Evolutionary conservation across 2,113 vertebrate genomes (phyloP).

Genomic region (Pristiophorus japonicus): DNA sequence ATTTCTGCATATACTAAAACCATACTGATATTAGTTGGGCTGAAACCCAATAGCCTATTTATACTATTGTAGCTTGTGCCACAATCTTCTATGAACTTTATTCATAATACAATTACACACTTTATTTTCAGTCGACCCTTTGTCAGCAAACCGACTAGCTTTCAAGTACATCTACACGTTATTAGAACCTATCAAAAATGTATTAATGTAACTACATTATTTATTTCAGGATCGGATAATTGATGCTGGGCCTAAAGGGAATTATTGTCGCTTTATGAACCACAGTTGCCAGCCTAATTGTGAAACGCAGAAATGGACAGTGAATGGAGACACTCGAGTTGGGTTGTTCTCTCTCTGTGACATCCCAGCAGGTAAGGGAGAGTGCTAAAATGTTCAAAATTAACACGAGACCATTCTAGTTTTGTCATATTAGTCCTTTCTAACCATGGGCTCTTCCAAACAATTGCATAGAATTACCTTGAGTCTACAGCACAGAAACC

Average conservation of each 20-base stretch:
- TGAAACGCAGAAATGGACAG: constrained; percentile 97
- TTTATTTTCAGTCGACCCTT: not conserved
- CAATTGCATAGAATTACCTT: not conserved
- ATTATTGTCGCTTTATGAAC: constrained; percentile 97
- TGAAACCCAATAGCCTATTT: no score
- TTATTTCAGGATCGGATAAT: constrained; percentile 83
- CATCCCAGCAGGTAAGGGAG: constrained; percentile 73
- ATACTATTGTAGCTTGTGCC: no score
- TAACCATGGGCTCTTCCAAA: not conserved
- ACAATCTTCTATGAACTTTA: no score
- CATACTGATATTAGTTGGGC: no score
- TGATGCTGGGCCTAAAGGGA: constrained; percentile 93
- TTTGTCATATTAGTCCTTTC: not conserved
- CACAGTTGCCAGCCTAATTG: constrained; percentile 99
- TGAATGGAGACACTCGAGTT: constrained; percentile 90
- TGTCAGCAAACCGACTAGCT: not conserved
- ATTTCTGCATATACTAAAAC: no score
- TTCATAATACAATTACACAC: not conserved
- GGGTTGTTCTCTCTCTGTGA: constrained; percentile 89
- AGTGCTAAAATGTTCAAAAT: not conserved
- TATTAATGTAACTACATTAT: not conserved
- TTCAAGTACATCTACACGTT: not conserved
- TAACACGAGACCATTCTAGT: not conserved
- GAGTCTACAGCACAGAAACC: not conserved
- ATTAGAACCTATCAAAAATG: not conserved